A percentile compares a stretch with the other conserved stretches of the same genome.
These are phyloP conservation scores for Drosophila greeni DNA, from an alignment of 2,888 invertebrate genomes.

Conservation along the genomic window DNA sequence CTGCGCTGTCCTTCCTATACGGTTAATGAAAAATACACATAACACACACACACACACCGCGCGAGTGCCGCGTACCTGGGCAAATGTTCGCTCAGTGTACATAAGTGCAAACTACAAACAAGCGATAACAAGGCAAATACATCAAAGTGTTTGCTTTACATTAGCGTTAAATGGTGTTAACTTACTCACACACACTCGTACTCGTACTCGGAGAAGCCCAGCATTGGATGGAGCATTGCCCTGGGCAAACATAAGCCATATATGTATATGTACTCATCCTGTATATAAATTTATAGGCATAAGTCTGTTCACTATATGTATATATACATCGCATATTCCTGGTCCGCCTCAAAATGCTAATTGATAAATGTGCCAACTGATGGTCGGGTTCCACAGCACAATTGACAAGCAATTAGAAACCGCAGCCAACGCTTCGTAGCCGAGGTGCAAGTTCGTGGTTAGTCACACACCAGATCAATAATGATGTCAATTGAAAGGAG, in stretches of 20 bases:
- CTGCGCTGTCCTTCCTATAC: conserved; percentile 23
- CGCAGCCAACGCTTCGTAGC: conserved; percentile 28
- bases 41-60: conserved; percentile 15
- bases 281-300: no score
- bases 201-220: conserved; percentile 39
- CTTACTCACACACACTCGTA: conserved; percentile 48
- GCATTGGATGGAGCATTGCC: conserved; percentile 29
- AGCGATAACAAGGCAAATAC: conserved; percentile 62
- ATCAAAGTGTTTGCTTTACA: conserved; percentile 74
- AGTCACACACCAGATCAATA: conserved; percentile 20
- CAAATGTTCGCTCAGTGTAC: conserved; percentile 50
- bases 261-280: neutral
- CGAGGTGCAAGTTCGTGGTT: conserved; percentile 17
- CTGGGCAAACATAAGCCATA: conserved; percentile 45
- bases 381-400: conserved; percentile 32
- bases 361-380: conserved; percentile 52
- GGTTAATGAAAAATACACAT: conserved; percentile 69
- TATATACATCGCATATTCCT: neutral
- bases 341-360: conserved; percentile 41
- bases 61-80: conserved; percentile 13
- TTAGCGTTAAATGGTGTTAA: conserved; percentile 74
- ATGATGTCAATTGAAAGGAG: conserved; percentile 1
- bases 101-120: conserved; percentile 41
- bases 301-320: neutral
- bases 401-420: conserved; percentile 64